phyloP scores from a whole-genome alignment of 2,888 invertebrate species.

The Lasioglossum oenotherae region DNA sequence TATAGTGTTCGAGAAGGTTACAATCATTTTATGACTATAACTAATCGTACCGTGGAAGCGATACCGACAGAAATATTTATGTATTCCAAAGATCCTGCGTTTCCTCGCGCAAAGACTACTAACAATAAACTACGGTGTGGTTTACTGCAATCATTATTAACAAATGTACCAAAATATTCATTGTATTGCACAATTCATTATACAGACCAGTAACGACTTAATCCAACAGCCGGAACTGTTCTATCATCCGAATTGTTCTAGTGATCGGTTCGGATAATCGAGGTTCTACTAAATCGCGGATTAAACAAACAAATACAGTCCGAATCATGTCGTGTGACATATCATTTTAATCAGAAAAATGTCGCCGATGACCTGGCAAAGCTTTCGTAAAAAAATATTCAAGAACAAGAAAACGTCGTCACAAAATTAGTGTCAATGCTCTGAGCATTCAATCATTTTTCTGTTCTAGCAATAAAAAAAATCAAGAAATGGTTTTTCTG shows the following conservation, averaged over 20 bases:
- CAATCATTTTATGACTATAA: slow-evolving; percentile 47
- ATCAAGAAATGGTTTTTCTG: background rate
- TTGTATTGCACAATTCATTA: background rate
- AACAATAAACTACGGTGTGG: background rate
- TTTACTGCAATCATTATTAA: background rate
- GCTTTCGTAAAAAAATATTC: background rate
- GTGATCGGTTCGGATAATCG: background rate
- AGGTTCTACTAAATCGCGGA: background rate
- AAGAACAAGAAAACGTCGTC: background rate
- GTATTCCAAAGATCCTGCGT: slow-evolving; percentile 1
- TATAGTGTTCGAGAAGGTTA: slow-evolving; percentile 41
- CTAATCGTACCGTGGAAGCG: slow-evolving; percentile 10
- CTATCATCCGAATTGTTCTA: background rate
- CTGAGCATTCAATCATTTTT: background rate
- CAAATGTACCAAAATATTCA: background rate
- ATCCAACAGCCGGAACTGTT: background rate
- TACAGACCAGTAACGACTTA: background rate
- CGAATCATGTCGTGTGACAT: background rate
- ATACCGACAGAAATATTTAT: slow-evolving; percentile 24
- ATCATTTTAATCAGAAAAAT: background rate
- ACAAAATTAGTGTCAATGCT: background rate
- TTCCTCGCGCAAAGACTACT: background rate
- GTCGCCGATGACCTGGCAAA: background rate
- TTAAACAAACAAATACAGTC: background rate
- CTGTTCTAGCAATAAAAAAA: background rate